phyloP scores from a whole-genome alignment of 2,888 invertebrate genomes.

The Ischnus inquisitorius region DNA sequence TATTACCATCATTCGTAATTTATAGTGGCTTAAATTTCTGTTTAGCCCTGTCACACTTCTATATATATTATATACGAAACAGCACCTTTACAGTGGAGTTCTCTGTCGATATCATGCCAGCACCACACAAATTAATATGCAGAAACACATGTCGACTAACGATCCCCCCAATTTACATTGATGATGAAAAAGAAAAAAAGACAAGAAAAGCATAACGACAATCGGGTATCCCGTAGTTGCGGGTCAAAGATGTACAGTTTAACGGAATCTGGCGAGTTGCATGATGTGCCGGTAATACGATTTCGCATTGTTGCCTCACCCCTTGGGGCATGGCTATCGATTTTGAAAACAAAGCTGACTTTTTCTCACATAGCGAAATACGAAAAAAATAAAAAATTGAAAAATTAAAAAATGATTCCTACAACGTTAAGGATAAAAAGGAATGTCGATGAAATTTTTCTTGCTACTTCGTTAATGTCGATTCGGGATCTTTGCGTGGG shows the following conservation, averaged over 20 bases:
- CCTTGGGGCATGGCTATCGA: constrained; percentile 68
- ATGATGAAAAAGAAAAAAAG: constrained; percentile 28
- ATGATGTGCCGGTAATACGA: constrained; percentile 76
- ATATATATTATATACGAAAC: constrained; percentile 65
- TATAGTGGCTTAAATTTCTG: constrained; percentile 70
- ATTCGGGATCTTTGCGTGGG: constrained; percentile 7
- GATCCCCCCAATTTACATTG: constrained; percentile 56
- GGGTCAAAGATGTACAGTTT: constrained; percentile 63
- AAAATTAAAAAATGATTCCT: constrained; percentile 6
- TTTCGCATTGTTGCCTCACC: constrained; percentile 76
- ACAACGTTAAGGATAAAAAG: background rate
- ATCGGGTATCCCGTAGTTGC: constrained; percentile 7
- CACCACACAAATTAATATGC: constrained; percentile 68
- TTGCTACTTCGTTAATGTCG: constrained; percentile 22
- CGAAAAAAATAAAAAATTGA: constrained; percentile 2
- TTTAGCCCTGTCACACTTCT: constrained; percentile 65
- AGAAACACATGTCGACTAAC: constrained; percentile 68
- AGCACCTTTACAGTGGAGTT: constrained; percentile 69
- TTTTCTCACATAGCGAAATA: background rate
- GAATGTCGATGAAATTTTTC: background rate
- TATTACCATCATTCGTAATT: constrained; percentile 49
- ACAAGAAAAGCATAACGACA: constrained; percentile 3
- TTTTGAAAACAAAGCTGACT: constrained; percentile 12
- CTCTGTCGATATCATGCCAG: constrained; percentile 71
- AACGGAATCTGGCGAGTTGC: constrained; percentile 73